Evolutionary conservation across 2,797 vertebrate species (phyloP), one percentile per base, ranked within the genome.

Genomic region (Urocyon cinereoargenteus): DNA sequence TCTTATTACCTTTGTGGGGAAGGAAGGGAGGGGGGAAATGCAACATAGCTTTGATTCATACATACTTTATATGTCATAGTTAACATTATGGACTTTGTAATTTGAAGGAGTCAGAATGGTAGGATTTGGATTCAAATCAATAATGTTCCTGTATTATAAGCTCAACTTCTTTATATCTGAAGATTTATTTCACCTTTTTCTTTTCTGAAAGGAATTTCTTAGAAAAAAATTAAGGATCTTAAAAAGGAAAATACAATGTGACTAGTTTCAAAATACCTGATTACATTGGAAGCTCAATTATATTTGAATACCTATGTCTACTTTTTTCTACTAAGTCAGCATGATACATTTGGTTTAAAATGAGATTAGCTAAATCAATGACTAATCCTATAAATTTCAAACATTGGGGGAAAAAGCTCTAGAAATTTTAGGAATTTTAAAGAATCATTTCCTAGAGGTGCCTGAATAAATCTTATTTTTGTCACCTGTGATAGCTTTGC

Each of bases 1-100:
- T 96, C 83, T 98, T 90, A 96, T 98, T 90, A 95, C 94, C 75
- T 91, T 96, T 97, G 85, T 97, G 97, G 97, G 90, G 95, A 91
- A 70, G 51, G 70, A 91, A 49, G 49, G 57, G 31, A 55, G 57
- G 84, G 86, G 83, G 68, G 85, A 59, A 88, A n/a, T 34, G 68
- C 90, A 98, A 94, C 36, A 81, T 94, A 96, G 92, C 86, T 90
- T 96, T 97, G 92, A 91, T 96, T 14, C 88, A 59, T 68, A 7
- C 72, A 86, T 96, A 94, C 92, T 95, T 92, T 95, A 15, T 83
- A 24, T 98, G 97, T 97, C 95, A 55, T 94, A 97, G 88, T 97
- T 86, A 97, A 66, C 53, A 49, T 81, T 84, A 34, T 84, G 90
- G 79, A 86, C 36, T 82, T 90, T 84, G 59, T 97, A 22, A 92